Evolutionary conservation across 1,140 invertebrate genomes (phyloP).

Genomic region (Prorops nasuta): DNA sequence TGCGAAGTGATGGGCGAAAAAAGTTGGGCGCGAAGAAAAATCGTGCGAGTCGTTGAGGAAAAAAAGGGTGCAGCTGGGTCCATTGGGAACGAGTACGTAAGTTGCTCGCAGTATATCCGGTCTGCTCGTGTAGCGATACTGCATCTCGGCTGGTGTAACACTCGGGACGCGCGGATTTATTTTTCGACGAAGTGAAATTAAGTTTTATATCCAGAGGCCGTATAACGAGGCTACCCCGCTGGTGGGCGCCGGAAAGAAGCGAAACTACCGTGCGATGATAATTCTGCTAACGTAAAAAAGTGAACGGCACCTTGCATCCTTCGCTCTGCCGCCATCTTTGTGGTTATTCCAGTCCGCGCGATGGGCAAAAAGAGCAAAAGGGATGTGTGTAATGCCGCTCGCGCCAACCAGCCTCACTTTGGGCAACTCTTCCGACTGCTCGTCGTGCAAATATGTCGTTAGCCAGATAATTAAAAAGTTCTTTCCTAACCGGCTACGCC

Average conservation of each 20-base stretch:
- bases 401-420: not conserved
- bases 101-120: constrained; percentile 14
- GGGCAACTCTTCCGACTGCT: not conserved
- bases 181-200: constrained; percentile 40
- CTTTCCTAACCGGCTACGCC: no score
- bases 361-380: no score
- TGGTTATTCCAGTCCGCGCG: not conserved
- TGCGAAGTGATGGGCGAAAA: no score
- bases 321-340: not conserved
- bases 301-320: constrained; percentile 6
- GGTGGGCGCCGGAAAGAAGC: constrained; percentile 22
- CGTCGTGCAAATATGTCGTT: no score
- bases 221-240: constrained; percentile 25
- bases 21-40: no score
- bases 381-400: no score
- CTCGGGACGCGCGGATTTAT: constrained; percentile 19
- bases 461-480: no score
- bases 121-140: constrained; percentile 7
- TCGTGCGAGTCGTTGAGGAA: no score
- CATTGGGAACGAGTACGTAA: no score
- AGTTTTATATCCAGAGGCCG: constrained; percentile 33
- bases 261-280: constrained; percentile 28
- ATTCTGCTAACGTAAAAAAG: constrained; percentile 18
- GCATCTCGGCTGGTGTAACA: not conserved
- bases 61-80: no score